Conservation (phyloP, 2,797 vertebrate species). For the Spondyliosoma cantharus region DNA sequence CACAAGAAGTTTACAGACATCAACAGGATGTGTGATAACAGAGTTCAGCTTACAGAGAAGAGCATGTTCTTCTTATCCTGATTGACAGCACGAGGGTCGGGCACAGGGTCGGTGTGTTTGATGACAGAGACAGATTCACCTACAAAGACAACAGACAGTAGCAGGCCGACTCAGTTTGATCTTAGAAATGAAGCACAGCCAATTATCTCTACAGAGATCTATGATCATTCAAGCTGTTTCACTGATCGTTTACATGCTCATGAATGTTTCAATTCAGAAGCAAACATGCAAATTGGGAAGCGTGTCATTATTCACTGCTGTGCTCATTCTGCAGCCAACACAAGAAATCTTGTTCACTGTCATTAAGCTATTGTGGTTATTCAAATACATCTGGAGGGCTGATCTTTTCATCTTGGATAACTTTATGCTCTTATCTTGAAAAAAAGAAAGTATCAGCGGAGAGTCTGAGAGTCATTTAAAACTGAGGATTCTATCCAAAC, state of each 20-base stretch:
- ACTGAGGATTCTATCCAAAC: not conserved
- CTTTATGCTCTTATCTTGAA: constrained; percentile 8
- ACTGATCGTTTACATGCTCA: constrained; percentile 15
- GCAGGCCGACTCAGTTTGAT: constrained; percentile 19
- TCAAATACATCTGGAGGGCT: not conserved
- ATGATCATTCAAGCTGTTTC: constrained; percentile 13
- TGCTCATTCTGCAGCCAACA: constrained; percentile 6
- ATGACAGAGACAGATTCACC: constrained; percentile 98
- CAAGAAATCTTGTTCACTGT: not conserved
- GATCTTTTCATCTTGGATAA: constrained; percentile 9
- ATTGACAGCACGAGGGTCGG: constrained; percentile 97
- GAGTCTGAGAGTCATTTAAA: not conserved
- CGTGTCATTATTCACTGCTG: constrained; percentile 3
- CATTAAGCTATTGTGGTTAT: constrained; percentile 11
- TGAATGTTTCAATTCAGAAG: constrained; percentile 22
- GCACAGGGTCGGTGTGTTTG: constrained; percentile 98
- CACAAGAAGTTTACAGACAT: not conserved
- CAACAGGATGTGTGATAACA: constrained; percentile 46
- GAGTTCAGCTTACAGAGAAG: constrained; percentile 91
- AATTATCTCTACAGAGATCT: constrained; percentile 6
- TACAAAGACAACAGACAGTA: constrained; percentile 61
- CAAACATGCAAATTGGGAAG: constrained; percentile 12
- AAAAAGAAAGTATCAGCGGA: not conserved
- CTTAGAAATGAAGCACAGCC: constrained; percentile 2
- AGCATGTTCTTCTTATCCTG: constrained; percentile 99